Conservation (phyloP, 2,113 vertebrate genomes). For the Pygoscelis adeliae region DNA sequence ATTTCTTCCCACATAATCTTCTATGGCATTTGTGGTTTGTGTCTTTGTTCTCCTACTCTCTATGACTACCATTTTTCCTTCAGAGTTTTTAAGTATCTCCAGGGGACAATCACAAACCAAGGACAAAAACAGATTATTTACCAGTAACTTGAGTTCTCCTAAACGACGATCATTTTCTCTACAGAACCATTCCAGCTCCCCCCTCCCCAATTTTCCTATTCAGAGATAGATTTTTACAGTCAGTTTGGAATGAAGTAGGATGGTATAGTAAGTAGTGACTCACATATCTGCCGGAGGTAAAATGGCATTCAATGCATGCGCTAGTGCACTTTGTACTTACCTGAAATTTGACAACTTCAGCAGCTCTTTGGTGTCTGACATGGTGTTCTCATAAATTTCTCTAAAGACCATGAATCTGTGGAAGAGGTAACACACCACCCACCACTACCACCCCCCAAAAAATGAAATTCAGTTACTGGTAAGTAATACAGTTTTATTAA, state of each 20-base stretch:
- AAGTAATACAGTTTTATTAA: constrained; percentile 61
- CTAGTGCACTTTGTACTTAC: constrained; percentile 73
- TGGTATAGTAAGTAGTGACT: constrained; percentile 55
- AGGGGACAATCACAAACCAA: constrained; percentile 28
- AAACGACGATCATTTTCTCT: background rate
- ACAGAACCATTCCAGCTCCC: constrained; percentile 8
- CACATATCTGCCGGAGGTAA: constrained; percentile 58
- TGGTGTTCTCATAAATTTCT: constrained; percentile 22
- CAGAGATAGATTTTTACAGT: constrained; percentile 38
- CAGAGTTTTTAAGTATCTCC: constrained; percentile 29
- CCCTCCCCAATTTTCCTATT: constrained; percentile 7
- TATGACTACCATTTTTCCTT: constrained; percentile 18
- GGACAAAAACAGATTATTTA: constrained; percentile 32
- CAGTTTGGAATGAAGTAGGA: constrained; percentile 61
- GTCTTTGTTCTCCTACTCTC: constrained; percentile 43
- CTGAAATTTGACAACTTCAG: constrained; percentile 66
- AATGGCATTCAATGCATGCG: constrained; percentile 78
- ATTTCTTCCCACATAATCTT: constrained; percentile 41
- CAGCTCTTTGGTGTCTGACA: constrained; percentile 52
- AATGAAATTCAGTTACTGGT: constrained; percentile 62
- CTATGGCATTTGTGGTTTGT: constrained; percentile 37
- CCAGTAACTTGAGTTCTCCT: constrained; percentile 58
- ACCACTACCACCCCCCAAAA: background rate
- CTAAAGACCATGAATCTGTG: constrained; percentile 47
- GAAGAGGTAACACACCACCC: constrained; percentile 14